phyloP scores from a whole-genome alignment of 92 coral and sea anemone genomes.

The Scolanthus callimorphus region DNA sequence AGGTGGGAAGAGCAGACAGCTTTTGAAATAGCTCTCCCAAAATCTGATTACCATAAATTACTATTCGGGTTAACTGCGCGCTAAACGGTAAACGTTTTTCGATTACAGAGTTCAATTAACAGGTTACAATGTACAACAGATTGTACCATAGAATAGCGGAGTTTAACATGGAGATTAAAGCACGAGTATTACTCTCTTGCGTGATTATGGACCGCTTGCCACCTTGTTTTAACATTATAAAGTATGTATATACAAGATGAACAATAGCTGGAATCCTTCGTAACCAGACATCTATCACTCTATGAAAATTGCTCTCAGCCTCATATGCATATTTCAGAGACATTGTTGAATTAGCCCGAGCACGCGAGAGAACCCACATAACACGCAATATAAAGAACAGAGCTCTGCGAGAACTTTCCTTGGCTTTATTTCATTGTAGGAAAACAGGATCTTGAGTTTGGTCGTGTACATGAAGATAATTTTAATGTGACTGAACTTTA shows the following conservation, averaged over 20 bases:
- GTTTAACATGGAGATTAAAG: neutral
- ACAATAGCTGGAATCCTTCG: constrained; percentile 50
- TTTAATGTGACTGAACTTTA: too few relatives aligned
- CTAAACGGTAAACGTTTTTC: neutral
- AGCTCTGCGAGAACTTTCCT: too few relatives aligned
- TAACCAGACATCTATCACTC: constrained; percentile 69
- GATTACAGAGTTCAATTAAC: neutral
- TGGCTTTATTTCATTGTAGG: too few relatives aligned
- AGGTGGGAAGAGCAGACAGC: too few relatives aligned
- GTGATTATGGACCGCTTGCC: neutral
- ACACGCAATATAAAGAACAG: constrained; percentile 44
- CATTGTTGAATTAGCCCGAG: constrained; percentile 65
- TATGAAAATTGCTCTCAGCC: constrained; percentile 52
- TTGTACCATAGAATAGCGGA: neutral
- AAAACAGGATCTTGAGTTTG: too few relatives aligned
- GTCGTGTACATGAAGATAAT: too few relatives aligned
- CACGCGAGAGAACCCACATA: constrained; percentile 3
- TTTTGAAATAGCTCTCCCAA: too few relatives aligned
- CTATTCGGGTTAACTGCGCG: neutral
- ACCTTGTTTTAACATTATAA: neutral
- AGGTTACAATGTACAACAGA: neutral
- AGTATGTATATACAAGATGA: constrained; percentile 2
- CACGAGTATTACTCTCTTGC: neutral
- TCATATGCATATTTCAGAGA: constrained; percentile 83
- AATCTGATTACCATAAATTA: neutral